These are phyloP conservation scores for Agelas oroides DNA, from an alignment of 37 sponge, comb jelly and placozoan genomes.

Conservation along the genomic window DNA sequence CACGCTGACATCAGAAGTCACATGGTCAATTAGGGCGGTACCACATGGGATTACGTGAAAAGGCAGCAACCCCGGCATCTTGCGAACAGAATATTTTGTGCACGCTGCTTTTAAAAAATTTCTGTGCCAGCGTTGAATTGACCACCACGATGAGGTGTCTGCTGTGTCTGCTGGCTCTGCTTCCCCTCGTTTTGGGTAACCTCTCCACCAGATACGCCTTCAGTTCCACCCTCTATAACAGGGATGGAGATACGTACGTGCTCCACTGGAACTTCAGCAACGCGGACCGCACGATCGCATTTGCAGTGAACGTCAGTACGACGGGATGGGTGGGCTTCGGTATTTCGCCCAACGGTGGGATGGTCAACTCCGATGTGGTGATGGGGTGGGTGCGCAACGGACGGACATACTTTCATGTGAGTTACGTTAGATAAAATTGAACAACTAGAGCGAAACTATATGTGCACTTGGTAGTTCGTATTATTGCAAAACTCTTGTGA, in stretches of 20 bases:
- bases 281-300: conserved; percentile 8
- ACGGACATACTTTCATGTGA: conserved; percentile 6
- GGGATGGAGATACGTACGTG: not conserved
- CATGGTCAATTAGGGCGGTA: too few relatives aligned
- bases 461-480: not conserved
- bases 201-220: not conserved
- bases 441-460: not conserved
- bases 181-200: not conserved
- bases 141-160: conserved; percentile 1
- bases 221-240: too few relatives aligned
- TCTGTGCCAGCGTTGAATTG: too few relatives aligned
- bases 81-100: too few relatives aligned
- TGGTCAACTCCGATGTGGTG: conserved; percentile 56
- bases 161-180: not conserved
- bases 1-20: too few relatives aligned
- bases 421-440: not conserved
- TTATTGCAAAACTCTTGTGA: too few relatives aligned
- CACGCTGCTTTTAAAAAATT: too few relatives aligned
- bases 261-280: conserved; percentile 24
- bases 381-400: conserved; percentile 63
- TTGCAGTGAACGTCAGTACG: conserved; percentile 49
- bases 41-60: too few relatives aligned
- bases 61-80: too few relatives aligned
- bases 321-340: conserved; percentile 67
- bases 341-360: conserved; percentile 64